Evolutionary conservation across 2,888 invertebrate genomes (phyloP).

Genomic region (Meloe dianella): DNA sequence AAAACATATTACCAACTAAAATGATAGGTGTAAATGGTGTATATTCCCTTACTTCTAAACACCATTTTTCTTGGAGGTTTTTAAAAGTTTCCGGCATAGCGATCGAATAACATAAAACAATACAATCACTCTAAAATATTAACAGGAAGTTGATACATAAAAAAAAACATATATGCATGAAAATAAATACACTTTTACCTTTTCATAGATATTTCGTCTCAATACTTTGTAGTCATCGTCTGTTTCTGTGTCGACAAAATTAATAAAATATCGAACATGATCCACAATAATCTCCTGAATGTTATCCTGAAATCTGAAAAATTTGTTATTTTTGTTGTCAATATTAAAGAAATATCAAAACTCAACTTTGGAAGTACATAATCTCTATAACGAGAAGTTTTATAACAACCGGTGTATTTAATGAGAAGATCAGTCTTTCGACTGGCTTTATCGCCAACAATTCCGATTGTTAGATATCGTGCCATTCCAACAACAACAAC

Average conservation of each 20-base stretch:
- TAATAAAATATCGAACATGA: conserved; percentile 36
- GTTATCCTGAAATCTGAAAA: conserved; percentile 40
- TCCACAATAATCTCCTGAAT: conserved; percentile 44
- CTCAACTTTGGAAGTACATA: conserved; percentile 16
- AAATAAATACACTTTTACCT: conserved; percentile 25
- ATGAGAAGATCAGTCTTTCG: conserved; percentile 42
- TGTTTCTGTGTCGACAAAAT: conserved; percentile 41
- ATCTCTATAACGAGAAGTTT: conserved; percentile 15
- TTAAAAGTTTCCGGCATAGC: conserved; percentile 36
- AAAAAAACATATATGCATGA: too few relatives aligned
- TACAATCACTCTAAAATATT: conserved; percentile 41
- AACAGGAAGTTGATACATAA: background rate
- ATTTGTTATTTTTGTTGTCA: conserved; percentile 1
- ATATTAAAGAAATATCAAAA: conserved; percentile 14
- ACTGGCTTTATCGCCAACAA: conserved; percentile 41
- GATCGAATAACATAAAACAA: conserved; percentile 44
- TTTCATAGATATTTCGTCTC: conserved; percentile 35
- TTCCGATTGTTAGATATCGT: conserved; percentile 37
- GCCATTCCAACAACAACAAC: conserved; percentile 15
- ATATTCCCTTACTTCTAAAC: conserved; percentile 41
- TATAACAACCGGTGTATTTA: conserved; percentile 38
- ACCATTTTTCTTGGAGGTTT: conserved; percentile 41
- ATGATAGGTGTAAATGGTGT: conserved; percentile 37
- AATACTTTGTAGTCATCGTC: conserved; percentile 41
- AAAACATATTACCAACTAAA: conserved; percentile 45